phyloP scores from a whole-genome alignment of 1,140 invertebrate genomes.

The Drosophila sucinea region DNA sequence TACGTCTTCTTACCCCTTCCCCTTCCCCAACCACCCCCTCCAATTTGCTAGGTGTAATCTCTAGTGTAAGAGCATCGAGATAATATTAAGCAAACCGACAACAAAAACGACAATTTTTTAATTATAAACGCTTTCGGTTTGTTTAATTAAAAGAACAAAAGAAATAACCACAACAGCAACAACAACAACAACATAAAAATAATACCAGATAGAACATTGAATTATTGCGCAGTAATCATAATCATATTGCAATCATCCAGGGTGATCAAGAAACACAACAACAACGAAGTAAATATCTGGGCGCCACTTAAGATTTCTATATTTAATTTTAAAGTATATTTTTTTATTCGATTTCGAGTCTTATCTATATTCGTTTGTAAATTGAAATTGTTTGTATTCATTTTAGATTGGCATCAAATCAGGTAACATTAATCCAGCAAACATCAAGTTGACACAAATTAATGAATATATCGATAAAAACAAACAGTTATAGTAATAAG shows the following conservation, averaged over 20 bases:
- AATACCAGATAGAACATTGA: not conserved
- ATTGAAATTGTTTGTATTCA: not conserved
- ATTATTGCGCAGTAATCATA: conserved; percentile 5
- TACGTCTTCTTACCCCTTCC: conserved; percentile 42
- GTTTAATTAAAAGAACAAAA: conserved; percentile 49
- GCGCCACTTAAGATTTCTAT: not conserved
- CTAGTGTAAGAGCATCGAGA: conserved; percentile 63
- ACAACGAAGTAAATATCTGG: not conserved
- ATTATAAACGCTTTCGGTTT: conserved; percentile 58
- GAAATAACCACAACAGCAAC: not conserved
- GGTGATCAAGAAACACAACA: not conserved
- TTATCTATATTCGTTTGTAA: not conserved
- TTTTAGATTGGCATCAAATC: too few relatives aligned
- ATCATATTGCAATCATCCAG: conserved; percentile 2
- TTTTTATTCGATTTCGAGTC: not conserved
- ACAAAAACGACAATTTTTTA: conserved; percentile 74
- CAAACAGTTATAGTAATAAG: too few relatives aligned
- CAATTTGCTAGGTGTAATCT: conserved; percentile 74
- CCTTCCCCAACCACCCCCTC: not conserved
- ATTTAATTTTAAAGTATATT: not conserved
- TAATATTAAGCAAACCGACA: conserved; percentile 76
- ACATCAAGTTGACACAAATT: not conserved
- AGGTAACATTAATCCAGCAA: not conserved
- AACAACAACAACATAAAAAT: not conserved
- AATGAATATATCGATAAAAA: not conserved